A percentile compares a stretch with the other conserved stretches of the same genome.
Evolutionary conservation across 2,888 invertebrate genomes (phyloP).

Genomic region (Drosophila recens): DNA sequence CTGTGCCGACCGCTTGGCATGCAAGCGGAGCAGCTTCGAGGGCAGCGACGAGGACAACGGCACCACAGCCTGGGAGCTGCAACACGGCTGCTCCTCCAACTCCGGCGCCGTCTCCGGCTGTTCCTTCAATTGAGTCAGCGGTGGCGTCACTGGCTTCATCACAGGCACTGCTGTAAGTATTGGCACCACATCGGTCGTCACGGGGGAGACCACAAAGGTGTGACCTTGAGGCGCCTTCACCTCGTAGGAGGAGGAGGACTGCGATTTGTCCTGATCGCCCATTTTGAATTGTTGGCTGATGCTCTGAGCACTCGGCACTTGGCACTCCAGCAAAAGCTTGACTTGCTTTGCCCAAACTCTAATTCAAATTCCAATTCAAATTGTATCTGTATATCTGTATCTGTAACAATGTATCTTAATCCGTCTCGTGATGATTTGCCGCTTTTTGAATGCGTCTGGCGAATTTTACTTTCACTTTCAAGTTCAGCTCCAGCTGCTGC

Average conservation of each 20-base stretch:
- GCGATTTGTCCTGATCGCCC: constrained; percentile 39
- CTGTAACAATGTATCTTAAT: constrained; percentile 7
- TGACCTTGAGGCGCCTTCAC: constrained; percentile 73
- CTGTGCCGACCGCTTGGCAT: constrained; percentile 81
- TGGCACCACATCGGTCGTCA: constrained; percentile 39
- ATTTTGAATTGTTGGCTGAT: constrained; percentile 42
- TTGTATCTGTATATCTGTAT: constrained; percentile 7
- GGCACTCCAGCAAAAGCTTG: constrained; percentile 71
- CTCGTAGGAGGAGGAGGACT: constrained; percentile 47
- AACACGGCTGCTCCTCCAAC: constrained; percentile 63
- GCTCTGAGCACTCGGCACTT: constrained; percentile 74
- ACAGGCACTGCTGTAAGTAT: constrained; percentile 75
- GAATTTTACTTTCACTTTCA: constrained; percentile 79
- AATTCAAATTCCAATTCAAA: background rate
- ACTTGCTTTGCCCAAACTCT: background rate
- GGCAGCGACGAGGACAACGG: constrained; percentile 84
- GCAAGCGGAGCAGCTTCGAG: constrained; percentile 82
- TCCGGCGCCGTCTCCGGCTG: background rate
- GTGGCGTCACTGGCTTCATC: constrained; percentile 37
- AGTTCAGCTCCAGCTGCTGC: constrained; percentile 67
- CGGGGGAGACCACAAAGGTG: constrained; percentile 79
- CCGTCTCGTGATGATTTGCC: constrained; percentile 16
- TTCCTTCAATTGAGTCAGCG: constrained; percentile 1
- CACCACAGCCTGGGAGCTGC: constrained; percentile 79
- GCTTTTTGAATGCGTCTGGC: constrained; percentile 12